phyloP scores from a whole-genome alignment of 2,888 invertebrate species.

The Scelioninae gen. 1 region DNA sequence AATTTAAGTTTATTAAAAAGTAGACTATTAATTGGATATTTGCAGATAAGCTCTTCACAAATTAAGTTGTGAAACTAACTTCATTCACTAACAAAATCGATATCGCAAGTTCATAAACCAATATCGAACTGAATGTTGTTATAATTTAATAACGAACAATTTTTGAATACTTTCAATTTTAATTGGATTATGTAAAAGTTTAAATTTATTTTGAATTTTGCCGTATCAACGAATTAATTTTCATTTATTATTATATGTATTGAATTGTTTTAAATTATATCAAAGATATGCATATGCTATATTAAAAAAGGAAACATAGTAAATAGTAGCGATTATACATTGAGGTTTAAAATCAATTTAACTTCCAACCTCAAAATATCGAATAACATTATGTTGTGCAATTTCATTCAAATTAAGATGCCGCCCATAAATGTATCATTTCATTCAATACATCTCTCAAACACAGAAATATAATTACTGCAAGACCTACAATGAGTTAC shows the following conservation, averaged over 20 bases:
- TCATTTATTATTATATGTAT: neutral
- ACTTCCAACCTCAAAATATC: slow-evolving; percentile 21
- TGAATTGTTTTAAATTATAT: too few relatives aligned
- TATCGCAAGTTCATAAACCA: slow-evolving; percentile 2
- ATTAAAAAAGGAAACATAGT: neutral
- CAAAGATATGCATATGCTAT: neutral
- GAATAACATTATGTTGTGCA: slow-evolving; percentile 13
- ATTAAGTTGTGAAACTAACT: neutral
- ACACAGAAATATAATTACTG: slow-evolving; percentile 26
- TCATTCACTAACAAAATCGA: neutral
- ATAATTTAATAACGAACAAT: slow-evolving; percentile 3
- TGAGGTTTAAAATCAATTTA: neutral
- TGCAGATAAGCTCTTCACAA: neutral
- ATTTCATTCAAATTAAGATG: slow-evolving; percentile 34
- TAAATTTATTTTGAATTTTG: too few relatives aligned
- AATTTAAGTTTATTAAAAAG: slow-evolving; percentile 2
- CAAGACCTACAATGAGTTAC: neutral
- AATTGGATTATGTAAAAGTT: neutral
- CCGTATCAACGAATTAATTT: too few relatives aligned
- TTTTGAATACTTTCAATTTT: too few relatives aligned
- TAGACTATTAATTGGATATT: neutral
- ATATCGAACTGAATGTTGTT: slow-evolving; percentile 6
- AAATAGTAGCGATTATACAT: too few relatives aligned
- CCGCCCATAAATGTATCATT: slow-evolving; percentile 26
- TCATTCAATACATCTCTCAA: slow-evolving; percentile 26